A percentile compares a stretch with the other conserved stretches of the same genome.
Evolutionary conservation across 1,140 invertebrate genomes (phyloP).

Genomic region (Papilio glaucus): DNA sequence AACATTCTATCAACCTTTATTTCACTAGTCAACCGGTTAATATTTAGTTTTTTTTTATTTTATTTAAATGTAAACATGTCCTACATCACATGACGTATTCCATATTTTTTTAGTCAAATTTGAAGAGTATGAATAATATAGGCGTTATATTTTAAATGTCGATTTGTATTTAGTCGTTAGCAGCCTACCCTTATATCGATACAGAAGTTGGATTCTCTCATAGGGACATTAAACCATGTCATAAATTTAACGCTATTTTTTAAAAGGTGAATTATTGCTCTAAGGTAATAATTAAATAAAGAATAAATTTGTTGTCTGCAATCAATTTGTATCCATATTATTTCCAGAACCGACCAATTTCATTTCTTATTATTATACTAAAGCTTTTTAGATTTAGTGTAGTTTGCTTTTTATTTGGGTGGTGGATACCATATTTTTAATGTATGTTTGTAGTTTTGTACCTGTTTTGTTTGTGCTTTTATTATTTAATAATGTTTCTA

Average conservation of each 20-base stretch:
- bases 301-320: no score
- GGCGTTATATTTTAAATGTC: no score
- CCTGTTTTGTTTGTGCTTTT: neutral
- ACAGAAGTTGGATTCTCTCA: neutral
- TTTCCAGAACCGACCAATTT: neutral
- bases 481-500: neutral
- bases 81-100: neutral
- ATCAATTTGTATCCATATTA: neutral
- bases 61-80: neutral
- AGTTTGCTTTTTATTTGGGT: slow-evolving; percentile 32
- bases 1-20: slow-evolving; percentile 23
- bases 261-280: no score
- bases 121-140: no score
- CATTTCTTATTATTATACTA: neutral
- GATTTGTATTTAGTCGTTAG: no score
- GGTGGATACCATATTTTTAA: slow-evolving; percentile 17
- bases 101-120: neutral
- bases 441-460: neutral
- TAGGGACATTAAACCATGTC: no score
- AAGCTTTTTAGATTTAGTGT: slow-evolving; percentile 14
- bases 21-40: slow-evolving; percentile 3
- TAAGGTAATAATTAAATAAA: no score
- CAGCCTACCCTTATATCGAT: neutral
- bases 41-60: slow-evolving; percentile 8
- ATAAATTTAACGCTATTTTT: no score